A percentile compares a stretch with the other conserved stretches of the same genome.
Conservation (phyloP, 2,113 vertebrate genomes). For the Sander vitreus region DNA sequence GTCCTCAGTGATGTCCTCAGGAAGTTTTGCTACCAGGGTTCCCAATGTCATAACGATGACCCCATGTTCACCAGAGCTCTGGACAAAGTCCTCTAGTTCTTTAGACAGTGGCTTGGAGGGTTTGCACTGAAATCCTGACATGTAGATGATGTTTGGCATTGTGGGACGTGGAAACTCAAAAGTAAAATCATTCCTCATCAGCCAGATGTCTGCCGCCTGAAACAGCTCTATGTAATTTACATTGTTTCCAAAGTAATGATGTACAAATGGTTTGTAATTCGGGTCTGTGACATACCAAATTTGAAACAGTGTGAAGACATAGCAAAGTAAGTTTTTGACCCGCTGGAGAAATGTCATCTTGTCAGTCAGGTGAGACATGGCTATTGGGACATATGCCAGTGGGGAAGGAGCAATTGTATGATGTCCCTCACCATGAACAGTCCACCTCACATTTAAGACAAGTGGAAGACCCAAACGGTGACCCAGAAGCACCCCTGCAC, state of each 20-base stretch:
- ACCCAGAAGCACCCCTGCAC: conserved; percentile 55
- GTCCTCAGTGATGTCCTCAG: conserved; percentile 61
- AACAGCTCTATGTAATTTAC: conserved; percentile 77
- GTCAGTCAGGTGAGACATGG: conserved; percentile 56
- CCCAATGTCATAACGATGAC: conserved; percentile 75
- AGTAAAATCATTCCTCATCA: conserved; percentile 78
- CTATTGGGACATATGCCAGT: conserved; percentile 60
- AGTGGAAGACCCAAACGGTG: conserved; percentile 69
- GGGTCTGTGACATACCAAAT: conserved; percentile 29
- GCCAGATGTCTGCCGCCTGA: conserved; percentile 75
- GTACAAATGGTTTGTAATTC: conserved; percentile 64
- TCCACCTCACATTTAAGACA: conserved; percentile 73
- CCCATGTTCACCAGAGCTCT: conserved; percentile 73
- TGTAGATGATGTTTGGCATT: conserved; percentile 77
- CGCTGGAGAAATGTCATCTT: conserved; percentile 67
- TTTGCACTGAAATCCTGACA: conserved; percentile 79
- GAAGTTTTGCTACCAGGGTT: conserved; percentile 67
- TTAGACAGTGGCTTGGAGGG: conserved; percentile 67
- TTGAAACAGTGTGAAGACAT: conserved; percentile 28
- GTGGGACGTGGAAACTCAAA: conserved; percentile 78
- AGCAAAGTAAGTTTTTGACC: conserved; percentile 47
- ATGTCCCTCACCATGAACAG: conserved; percentile 66
- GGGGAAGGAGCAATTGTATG: conserved; percentile 59
- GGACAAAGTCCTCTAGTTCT: conserved; percentile 70
- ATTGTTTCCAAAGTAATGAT: conserved; percentile 61